These are phyloP conservation scores for Beris morrisii DNA, from an alignment of 2,888 invertebrate genomes.

Conservation along the genomic window DNA sequence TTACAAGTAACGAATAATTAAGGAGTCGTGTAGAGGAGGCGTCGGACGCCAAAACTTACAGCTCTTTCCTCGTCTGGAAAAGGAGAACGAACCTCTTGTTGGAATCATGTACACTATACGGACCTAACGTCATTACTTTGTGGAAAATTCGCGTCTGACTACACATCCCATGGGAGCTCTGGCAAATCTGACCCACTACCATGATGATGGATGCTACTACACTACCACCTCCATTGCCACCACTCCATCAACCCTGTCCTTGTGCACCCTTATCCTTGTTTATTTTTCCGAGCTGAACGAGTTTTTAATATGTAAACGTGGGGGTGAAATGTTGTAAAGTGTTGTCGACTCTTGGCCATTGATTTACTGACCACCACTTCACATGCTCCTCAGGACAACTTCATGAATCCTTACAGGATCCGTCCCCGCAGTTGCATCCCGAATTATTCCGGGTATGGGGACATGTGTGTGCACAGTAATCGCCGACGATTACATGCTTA, in stretches of 20 bases:
- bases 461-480: constrained; percentile 28
- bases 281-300: constrained; percentile 15
- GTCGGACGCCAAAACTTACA: not conserved
- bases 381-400: not conserved
- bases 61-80: not conserved
- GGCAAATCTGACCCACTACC: constrained; percentile 9
- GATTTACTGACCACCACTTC: constrained; percentile 8
- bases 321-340: too few relatives aligned
- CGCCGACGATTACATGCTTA: constrained; percentile 15
- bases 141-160: not conserved
- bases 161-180: not conserved
- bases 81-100: not conserved
- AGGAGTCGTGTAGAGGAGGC: constrained; percentile 6
- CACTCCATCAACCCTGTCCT: not conserved
- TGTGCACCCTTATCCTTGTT: constrained; percentile 4
- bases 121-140: not conserved
- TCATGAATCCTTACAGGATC: too few relatives aligned
- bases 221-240: not conserved
- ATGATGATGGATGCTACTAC: not conserved
- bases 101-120: not conserved
- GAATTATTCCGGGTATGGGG: not conserved
- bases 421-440: too few relatives aligned
- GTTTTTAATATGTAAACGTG: constrained; percentile 26
- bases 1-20: constrained; percentile 26
- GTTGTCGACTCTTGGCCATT: constrained; percentile 17